Evolutionary conservation across 2,888 invertebrate species (phyloP).

Genomic region (Tenthredo distinguenda): DNA sequence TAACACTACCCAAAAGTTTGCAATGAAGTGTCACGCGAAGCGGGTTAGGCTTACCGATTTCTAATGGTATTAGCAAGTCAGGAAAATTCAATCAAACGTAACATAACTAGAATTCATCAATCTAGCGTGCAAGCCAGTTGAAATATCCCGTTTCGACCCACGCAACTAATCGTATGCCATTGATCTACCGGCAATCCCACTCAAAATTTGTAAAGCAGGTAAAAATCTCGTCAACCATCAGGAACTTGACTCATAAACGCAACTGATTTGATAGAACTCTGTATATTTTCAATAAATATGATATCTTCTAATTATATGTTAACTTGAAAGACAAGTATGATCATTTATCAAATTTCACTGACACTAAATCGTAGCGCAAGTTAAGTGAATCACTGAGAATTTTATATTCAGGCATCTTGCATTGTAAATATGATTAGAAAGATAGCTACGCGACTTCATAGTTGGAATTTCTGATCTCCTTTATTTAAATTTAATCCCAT

Average conservation of each 20-base stretch:
- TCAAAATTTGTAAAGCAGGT: not conserved
- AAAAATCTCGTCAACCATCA: not conserved
- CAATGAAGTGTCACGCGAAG: slow-evolving; percentile 9
- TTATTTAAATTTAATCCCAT: not conserved
- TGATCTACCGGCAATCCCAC: not conserved
- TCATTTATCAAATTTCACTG: no score
- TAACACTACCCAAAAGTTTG: not conserved
- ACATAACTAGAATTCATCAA: not conserved
- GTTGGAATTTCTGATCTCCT: not conserved
- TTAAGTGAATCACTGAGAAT: not conserved
- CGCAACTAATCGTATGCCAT: not conserved
- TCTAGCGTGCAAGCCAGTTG: not conserved
- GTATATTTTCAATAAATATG: not conserved
- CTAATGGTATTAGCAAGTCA: not conserved
- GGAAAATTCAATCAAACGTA: not conserved
- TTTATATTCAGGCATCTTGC: not conserved
- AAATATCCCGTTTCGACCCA: not conserved
- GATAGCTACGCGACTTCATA: not conserved
- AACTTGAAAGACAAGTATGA: no score
- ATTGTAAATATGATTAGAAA: not conserved
- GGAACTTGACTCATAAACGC: not conserved
- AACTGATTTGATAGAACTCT: not conserved
- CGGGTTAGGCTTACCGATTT: not conserved
- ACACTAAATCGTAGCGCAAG: no score
- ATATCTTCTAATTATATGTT: not conserved